Evolutionary conservation across 2,113 vertebrate genomes (phyloP).

Genomic region (Accipiter cooperii): DNA sequence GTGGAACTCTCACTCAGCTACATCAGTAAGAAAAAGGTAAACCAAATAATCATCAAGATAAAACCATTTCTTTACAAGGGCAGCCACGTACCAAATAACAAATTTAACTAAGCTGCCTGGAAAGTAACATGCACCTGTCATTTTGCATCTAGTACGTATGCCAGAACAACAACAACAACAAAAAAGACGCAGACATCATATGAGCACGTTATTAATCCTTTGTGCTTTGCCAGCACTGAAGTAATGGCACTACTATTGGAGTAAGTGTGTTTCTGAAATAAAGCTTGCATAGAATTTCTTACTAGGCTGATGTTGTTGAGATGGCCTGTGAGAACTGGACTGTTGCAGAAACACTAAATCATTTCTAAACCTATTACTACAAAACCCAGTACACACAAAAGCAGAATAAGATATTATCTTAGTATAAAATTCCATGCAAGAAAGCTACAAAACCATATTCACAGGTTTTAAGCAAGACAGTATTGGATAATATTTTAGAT

Average conservation of each 20-base stretch:
- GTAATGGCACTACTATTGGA: neutral
- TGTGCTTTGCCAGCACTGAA: neutral
- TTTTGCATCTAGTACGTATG: neutral
- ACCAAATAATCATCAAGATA: neutral
- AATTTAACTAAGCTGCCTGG: neutral
- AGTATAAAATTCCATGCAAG: neutral
- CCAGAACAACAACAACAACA: neutral
- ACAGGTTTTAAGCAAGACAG: neutral
- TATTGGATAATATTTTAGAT: neutral
- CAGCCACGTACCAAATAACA: neutral
- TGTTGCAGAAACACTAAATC: neutral
- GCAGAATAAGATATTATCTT: neutral
- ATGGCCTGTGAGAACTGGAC: neutral
- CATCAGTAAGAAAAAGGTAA: neutral
- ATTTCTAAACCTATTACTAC: neutral
- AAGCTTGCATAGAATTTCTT: neutral
- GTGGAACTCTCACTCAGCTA: neutral
- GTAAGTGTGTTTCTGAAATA: neutral
- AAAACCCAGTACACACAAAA: neutral
- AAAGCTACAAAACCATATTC: neutral
- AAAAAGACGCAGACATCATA: neutral
- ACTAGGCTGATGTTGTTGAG: neutral
- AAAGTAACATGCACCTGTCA: neutral
- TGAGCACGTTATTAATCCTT: neutral
- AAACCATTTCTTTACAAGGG: neutral